Conservation (phyloP, 2,888 invertebrate genomes). For the Lochmaea crataegi region DNA sequence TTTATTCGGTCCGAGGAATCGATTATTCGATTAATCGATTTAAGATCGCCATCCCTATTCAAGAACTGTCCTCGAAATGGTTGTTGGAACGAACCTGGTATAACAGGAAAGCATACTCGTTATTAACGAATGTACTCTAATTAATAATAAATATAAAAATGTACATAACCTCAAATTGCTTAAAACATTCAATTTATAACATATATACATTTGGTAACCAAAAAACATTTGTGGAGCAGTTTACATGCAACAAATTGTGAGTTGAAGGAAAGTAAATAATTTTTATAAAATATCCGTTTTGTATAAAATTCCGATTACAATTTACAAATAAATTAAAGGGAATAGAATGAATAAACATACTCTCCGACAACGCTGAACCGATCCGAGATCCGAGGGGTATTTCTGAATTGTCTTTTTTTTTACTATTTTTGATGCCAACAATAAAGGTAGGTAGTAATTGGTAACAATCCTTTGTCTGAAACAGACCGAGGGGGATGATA, state of each 20-base stretch:
- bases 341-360: constrained; percentile 4
- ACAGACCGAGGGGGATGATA: constrained; percentile 42
- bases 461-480: constrained; percentile 36
- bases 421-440: constrained; percentile 11
- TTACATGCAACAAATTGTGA: neutral
- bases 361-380: neutral
- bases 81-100: too few relatives aligned
- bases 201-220: too few relatives aligned
- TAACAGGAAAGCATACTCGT: too few relatives aligned
- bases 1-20: too few relatives aligned
- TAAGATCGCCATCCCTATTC: too few relatives aligned
- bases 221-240: too few relatives aligned
- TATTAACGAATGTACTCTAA: too few relatives aligned
- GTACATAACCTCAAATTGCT: too few relatives aligned
- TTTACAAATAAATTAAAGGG: constrained; percentile 5
- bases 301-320: constrained; percentile 5
- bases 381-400: constrained; percentile 11
- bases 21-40: too few relatives aligned
- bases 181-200: too few relatives aligned
- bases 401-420: constrained; percentile 12
- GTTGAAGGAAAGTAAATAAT: neutral
- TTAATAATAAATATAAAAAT: too few relatives aligned
- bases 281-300: constrained; percentile 11
- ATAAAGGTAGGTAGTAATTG: constrained; percentile 24
- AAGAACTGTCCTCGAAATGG: too few relatives aligned